A percentile compares a stretch with the other conserved stretches of the same genome.
These are phyloP conservation scores for Gymnothorax javanicus DNA, from an alignment of 2,797 vertebrate genomes.

Conservation along the genomic window DNA sequence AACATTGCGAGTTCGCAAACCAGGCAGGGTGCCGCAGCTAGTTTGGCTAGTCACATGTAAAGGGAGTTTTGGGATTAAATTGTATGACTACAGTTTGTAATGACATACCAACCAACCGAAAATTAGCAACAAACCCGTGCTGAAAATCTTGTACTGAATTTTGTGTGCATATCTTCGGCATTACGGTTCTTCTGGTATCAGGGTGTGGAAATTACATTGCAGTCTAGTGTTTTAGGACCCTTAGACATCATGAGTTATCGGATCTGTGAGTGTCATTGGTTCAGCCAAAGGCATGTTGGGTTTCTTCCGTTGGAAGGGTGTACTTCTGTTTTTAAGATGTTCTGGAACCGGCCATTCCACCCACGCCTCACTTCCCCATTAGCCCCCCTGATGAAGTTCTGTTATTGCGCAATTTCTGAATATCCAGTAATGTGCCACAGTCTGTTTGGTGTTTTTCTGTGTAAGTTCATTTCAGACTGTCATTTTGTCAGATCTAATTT, in stretches of 20 bases:
- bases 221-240: background rate
- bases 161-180: background rate
- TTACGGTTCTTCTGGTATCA: background rate
- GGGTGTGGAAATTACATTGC: background rate
- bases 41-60: background rate
- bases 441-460: background rate
- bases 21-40: background rate
- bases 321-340: conserved; percentile 27
- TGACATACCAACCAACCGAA: background rate
- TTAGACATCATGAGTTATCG: background rate
- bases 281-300: background rate
- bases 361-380: background rate
- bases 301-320: background rate
- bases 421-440: background rate
- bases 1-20: background rate
- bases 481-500: conserved; percentile 49
- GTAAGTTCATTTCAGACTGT: conserved; percentile 27
- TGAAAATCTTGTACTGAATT: background rate
- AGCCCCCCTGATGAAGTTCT: conserved; percentile 38
- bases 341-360: conserved; percentile 29
- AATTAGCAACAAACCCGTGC: background rate
- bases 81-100: background rate
- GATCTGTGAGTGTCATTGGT: background rate
- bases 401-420: conserved; percentile 55
- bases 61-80: background rate